Base-by-base conservation (phyloP, 2,888 invertebrate species). In the Drosophila prostipennis region DNA sequence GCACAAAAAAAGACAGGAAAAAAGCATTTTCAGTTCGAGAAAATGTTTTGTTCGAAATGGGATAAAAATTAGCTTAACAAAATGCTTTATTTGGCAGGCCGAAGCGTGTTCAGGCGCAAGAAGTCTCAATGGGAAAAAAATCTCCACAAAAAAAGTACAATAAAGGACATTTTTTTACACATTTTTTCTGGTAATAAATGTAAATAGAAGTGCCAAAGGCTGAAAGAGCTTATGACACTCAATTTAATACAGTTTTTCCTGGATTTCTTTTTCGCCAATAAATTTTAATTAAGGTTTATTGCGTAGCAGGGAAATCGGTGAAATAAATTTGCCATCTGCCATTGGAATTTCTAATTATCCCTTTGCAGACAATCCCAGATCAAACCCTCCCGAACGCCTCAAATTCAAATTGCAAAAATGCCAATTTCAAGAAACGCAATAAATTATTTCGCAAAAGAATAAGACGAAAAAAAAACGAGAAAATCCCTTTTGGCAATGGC, bases 1-100 rank as follows among this genome's bases (percentile, higher is more conserved):
- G 11, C 2, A 11, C 16, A 48, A 54, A 79, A 78, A 78, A 60
- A 39, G 39, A 67, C 56, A 72, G 19, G 59, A 72, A 71, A 78
- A 76, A 78, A 52, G 34, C 58, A 51, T 64, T 32, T 48, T 67
- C 52, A 48, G 48, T 59, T 67, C 42, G 43, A 32, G 29, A 42
- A 74, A 84, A 63, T 80, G 82, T 79, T 84, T 84, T 87, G 84
- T 84, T 77, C 61, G 55, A 74, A 84, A 87, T 84, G 87, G 84
- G 87, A 84, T 84, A 80, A 87, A 84, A 84, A 85, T 85, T 85
- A 85, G 83, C 84, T 85, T 74, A 79, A 79, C 85, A 87, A 85
- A 85, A 85, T 85, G 84, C 73, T 75, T 80, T 84, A 80, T 88
- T 86, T 83, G 73, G 80, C 80, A 73, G 78, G 77, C 67, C 73